Conservation (phyloP, 1,140 invertebrate genomes). For the Bombus sibiricus region DNA sequence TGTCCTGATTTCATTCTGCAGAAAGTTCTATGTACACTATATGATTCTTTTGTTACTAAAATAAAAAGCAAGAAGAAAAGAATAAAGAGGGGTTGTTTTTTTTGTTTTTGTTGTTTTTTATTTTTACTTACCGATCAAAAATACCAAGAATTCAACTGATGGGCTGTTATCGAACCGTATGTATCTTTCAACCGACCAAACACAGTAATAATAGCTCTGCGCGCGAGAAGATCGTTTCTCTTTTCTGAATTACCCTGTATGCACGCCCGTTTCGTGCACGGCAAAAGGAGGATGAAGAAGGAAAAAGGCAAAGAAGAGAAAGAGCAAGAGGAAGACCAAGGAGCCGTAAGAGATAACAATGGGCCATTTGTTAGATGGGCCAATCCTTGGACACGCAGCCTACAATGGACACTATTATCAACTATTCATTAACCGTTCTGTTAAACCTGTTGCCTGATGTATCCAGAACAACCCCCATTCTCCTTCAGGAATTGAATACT, state of each 20-base stretch:
- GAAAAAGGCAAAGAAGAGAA: conserved; percentile 33
- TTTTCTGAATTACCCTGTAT: conserved; percentile 52
- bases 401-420: conserved; percentile 78
- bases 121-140: background rate
- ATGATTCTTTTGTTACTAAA: background rate
- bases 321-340: conserved; percentile 43
- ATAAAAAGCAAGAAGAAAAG: background rate
- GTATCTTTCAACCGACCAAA: conserved; percentile 42
- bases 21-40: background rate
- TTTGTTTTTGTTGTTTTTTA: too few relatives aligned
- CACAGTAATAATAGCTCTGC: conserved; percentile 36
- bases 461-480: conserved; percentile 25
- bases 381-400: conserved; percentile 60
- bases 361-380: conserved; percentile 75
- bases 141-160: background rate
- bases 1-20: background rate
- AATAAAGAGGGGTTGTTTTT: background rate
- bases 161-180: background rate
- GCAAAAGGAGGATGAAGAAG: conserved; percentile 26
- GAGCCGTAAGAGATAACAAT: conserved; percentile 71
- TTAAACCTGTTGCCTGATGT: conserved; percentile 63
- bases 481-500: background rate
- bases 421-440: conserved; percentile 70
- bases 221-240: conserved; percentile 44
- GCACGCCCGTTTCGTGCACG: conserved; percentile 23